These are phyloP conservation scores for Nansenia antarctica DNA, from an alignment of 2,113 vertebrate genomes.

Conservation along the genomic window DNA sequence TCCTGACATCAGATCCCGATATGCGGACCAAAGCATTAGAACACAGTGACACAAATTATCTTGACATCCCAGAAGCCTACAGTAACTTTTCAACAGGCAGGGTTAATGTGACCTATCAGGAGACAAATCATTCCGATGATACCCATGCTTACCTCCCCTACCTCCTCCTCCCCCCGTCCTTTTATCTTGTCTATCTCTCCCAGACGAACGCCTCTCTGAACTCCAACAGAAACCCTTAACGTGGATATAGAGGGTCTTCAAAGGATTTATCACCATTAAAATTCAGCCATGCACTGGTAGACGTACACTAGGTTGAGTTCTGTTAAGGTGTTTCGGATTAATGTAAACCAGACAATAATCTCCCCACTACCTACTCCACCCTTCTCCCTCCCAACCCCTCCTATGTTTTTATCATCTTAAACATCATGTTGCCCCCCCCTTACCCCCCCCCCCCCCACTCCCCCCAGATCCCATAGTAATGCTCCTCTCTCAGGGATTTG, in stretches of 20 bases:
- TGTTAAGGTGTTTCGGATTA: too few relatives aligned
- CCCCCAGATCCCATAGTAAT: conserved; percentile 45
- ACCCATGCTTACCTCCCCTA: not conserved
- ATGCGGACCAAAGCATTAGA: too few relatives aligned
- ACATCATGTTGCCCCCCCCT: too few relatives aligned
- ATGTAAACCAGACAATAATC: not conserved
- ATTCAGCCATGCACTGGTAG: too few relatives aligned
- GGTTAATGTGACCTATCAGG: conserved; percentile 17
- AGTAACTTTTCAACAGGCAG: conserved; percentile 3
- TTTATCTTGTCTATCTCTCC: conserved; percentile 42
- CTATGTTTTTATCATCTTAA: conserved; percentile 44
- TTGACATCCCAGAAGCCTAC: conserved; percentile 23
- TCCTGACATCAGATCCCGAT: too few relatives aligned
- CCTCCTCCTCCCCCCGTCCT: not conserved
- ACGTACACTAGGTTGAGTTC: too few relatives aligned
- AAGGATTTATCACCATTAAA: conserved; percentile 25
- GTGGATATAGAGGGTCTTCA: too few relatives aligned
- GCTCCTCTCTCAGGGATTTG: conserved; percentile 60
- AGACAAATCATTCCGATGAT: conserved; percentile 12
- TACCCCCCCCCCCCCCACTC: too few relatives aligned
- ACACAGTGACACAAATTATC: too few relatives aligned
- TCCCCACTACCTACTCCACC: not conserved
- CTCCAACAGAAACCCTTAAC: too few relatives aligned
- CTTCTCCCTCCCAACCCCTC: not conserved
- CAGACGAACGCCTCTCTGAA: conserved; percentile 22